phyloP scores from a whole-genome alignment of 2,113 vertebrate genomes.

The Mesitornis unicolor region DNA sequence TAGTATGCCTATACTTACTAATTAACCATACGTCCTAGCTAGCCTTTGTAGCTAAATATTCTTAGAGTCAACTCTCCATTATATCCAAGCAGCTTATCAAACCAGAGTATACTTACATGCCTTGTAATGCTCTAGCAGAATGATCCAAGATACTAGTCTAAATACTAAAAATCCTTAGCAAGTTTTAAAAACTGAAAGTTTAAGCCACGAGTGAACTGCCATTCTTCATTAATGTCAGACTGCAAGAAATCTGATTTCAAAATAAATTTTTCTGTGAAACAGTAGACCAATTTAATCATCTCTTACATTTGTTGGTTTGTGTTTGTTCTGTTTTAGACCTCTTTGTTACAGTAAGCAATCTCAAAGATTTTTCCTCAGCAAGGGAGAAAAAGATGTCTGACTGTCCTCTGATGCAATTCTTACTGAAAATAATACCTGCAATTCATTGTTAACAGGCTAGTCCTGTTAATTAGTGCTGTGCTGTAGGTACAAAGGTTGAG shows the following conservation, averaged over 20 bases:
- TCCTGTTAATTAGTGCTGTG: neutral
- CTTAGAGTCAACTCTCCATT: neutral
- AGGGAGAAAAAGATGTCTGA: neutral
- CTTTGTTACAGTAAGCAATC: neutral
- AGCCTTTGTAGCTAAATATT: neutral
- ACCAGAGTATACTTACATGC: neutral
- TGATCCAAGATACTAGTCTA: neutral
- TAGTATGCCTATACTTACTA: neutral
- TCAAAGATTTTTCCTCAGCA: neutral
- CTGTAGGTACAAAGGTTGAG: neutral
- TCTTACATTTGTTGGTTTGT: neutral
- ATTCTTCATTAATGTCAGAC: neutral
- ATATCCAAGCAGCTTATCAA: neutral
- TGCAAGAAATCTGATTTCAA: neutral
- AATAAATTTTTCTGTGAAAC: neutral
- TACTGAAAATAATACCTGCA: neutral
- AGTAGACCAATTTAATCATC: neutral
- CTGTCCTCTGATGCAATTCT: neutral
- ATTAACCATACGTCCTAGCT: neutral
- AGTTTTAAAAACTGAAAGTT: neutral
- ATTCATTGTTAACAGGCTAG: neutral
- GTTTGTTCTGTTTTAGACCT: neutral
- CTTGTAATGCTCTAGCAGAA: neutral
- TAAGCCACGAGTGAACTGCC: neutral
- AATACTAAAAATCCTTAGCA: neutral